phyloP scores from a whole-genome alignment of 2,797 vertebrate genomes.

The Holocentrus rufus region DNA sequence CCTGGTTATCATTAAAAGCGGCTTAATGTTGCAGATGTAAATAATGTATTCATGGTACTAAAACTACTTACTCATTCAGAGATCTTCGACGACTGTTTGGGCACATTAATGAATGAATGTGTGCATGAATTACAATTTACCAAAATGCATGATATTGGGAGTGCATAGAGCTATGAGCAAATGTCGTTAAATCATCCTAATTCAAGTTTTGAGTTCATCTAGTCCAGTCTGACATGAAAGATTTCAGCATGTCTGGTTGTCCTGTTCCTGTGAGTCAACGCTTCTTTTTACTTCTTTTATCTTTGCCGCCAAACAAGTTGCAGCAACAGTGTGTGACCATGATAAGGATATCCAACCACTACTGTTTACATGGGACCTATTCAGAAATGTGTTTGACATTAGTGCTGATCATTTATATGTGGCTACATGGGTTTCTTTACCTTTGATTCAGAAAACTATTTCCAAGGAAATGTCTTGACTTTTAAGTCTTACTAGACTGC shows the following conservation, averaged over 20 bases:
- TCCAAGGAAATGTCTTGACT: neutral
- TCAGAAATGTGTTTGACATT: slow-evolving; percentile 1
- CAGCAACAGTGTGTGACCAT: slow-evolving; percentile 17
- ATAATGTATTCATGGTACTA: slow-evolving; percentile 61
- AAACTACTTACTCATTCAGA: slow-evolving; percentile 36
- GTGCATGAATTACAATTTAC: slow-evolving; percentile 35
- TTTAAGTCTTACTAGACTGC: neutral
- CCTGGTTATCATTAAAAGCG: slow-evolving; percentile 37
- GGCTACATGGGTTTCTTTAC: neutral
- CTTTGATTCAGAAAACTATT: neutral
- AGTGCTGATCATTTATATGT: neutral
- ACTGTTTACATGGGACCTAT: slow-evolving; percentile 9
- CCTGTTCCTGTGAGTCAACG: slow-evolving; percentile 6
- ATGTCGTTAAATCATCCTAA: slow-evolving; percentile 21
- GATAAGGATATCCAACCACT: slow-evolving; percentile 16
- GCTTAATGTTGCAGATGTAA: slow-evolving; percentile 62
- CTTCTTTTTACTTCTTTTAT: slow-evolving; percentile 2
- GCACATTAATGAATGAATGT: slow-evolving; percentile 56
- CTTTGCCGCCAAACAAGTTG: slow-evolving; percentile 38
- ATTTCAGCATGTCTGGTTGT: slow-evolving; percentile 30
- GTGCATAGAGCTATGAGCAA: slow-evolving; percentile 12
- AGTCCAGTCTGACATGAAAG: slow-evolving; percentile 19
- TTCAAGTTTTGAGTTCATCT: slow-evolving; percentile 33
- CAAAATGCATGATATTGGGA: slow-evolving; percentile 50
- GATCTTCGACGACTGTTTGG: slow-evolving; percentile 35